These are phyloP conservation scores for Symphodus melops DNA, from an alignment of 2,113 vertebrate species.

Conservation along the genomic window DNA sequence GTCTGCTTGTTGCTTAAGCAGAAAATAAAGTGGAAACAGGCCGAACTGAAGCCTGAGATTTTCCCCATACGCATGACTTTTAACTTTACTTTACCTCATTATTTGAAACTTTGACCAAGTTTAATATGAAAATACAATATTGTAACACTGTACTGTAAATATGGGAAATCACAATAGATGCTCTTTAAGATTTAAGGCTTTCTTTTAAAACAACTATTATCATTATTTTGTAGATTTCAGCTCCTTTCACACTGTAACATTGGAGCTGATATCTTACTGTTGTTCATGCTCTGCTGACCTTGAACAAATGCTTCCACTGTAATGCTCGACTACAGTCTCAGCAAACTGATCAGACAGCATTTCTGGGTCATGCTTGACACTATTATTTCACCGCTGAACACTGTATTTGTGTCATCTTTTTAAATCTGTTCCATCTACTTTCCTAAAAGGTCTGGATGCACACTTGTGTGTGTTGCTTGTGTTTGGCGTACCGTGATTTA, in stretches of 20 bases:
- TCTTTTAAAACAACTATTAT: background rate
- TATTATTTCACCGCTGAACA: too few species aligned
- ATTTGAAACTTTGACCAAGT: background rate
- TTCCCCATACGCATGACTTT: background rate
- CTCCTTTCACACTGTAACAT: background rate
- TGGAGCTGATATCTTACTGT: background rate
- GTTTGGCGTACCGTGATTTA: conserved; percentile 91
- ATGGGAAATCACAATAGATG: background rate
- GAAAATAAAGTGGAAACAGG: background rate
- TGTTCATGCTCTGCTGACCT: background rate
- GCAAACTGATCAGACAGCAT: too few species aligned
- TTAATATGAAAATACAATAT: background rate
- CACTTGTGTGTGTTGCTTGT: background rate
- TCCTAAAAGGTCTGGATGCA: background rate
- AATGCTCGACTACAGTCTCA: too few species aligned
- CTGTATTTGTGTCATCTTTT: background rate
- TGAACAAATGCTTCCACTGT: too few species aligned
- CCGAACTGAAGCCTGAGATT: background rate
- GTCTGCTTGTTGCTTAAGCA: background rate
- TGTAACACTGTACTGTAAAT: background rate
- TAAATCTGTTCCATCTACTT: conserved; percentile 1
- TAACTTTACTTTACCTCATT: background rate
- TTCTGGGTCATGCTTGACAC: too few species aligned
- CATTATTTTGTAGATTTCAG: background rate
- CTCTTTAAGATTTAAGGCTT: background rate